phyloP scores from a whole-genome alignment of 2,113 vertebrate species.

The Plotosus lineatus region DNA sequence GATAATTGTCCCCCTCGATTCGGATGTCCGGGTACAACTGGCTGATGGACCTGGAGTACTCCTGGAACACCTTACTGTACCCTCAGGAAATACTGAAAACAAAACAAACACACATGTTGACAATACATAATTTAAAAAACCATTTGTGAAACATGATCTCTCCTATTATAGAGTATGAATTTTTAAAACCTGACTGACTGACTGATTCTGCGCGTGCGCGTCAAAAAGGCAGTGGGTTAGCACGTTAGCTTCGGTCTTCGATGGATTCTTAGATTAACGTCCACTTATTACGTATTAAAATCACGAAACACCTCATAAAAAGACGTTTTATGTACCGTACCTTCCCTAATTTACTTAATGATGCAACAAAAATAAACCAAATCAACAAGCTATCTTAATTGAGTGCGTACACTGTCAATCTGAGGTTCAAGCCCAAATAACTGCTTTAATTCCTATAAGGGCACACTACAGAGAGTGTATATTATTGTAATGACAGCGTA shows the following conservation, averaged over 20 bases:
- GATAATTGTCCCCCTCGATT: constrained; percentile 75
- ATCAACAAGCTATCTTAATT: neutral
- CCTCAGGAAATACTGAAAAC: constrained; percentile 76
- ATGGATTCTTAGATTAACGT: neutral
- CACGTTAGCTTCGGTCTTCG: neutral
- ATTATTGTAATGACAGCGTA: neutral
- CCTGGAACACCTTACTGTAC: constrained; percentile 78
- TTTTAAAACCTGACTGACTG: neutral
- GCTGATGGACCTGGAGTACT: constrained; percentile 73
- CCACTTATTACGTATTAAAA: too few relatives aligned
- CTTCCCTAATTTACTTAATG: neutral
- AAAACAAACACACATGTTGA: neutral
- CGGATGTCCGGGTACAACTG: constrained; percentile 76
- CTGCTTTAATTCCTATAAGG: neutral
- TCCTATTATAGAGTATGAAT: neutral
- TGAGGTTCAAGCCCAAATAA: neutral
- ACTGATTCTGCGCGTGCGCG: too few relatives aligned
- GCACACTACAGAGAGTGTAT: neutral
- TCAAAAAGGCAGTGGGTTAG: neutral
- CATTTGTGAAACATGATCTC: neutral
- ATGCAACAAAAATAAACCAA: neutral
- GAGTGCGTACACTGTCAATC: neutral
- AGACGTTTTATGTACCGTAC: neutral
- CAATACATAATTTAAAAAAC: neutral
- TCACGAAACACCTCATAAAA: neutral